phyloP scores from a whole-genome alignment of 2,113 vertebrate genomes.

The Pituophis catenifer region DNA sequence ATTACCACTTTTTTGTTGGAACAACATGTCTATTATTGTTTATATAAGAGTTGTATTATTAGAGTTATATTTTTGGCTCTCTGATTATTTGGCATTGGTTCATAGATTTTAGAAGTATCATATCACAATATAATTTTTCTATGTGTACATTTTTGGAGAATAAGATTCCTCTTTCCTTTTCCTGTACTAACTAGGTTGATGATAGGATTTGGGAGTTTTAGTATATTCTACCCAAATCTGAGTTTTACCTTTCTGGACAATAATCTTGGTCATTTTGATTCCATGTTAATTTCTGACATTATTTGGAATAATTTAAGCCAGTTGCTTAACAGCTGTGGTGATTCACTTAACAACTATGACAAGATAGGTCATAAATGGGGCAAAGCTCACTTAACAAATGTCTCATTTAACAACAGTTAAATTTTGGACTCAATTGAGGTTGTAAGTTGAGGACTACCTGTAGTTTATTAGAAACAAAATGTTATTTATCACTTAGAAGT shows the following conservation, averaged over 20 bases:
- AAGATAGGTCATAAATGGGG: too few species aligned
- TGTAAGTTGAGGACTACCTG: not conserved
- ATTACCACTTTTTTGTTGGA: not conserved
- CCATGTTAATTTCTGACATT: not conserved
- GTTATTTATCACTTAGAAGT: not conserved
- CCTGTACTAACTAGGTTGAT: not conserved
- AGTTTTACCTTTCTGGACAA: not conserved
- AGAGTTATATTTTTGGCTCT: not conserved
- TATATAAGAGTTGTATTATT: not conserved
- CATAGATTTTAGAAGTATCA: not conserved
- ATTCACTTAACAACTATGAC: not conserved
- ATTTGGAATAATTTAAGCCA: not conserved
- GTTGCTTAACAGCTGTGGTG: not conserved
- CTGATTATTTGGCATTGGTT: not conserved
- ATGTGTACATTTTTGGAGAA: not conserved
- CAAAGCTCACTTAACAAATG: too few species aligned
- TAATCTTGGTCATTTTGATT: not conserved
- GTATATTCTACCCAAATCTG: not conserved
- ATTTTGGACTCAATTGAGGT: not conserved
- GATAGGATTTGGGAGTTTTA: not conserved
- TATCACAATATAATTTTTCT: not conserved
- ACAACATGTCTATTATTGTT: not conserved
- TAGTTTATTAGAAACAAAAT: slow-evolving; percentile 7
- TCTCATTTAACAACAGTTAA: not conserved
- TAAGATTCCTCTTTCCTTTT: not conserved